phyloP scores from a whole-genome alignment of 2,113 vertebrate genomes.

The Nesoenas mayeri region DNA sequence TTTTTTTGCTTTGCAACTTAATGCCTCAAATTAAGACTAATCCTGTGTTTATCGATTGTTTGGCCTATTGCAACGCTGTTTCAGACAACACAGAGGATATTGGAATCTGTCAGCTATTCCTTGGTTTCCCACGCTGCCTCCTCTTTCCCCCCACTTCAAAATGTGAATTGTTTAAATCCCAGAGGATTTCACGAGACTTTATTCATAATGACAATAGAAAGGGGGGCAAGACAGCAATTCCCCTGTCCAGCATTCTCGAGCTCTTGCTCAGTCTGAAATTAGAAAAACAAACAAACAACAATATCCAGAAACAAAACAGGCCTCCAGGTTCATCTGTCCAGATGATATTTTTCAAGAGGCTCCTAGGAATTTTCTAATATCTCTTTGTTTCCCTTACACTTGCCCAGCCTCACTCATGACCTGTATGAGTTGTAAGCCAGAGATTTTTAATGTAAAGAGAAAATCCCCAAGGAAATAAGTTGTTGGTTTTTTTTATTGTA shows the following conservation, averaged over 20 bases:
- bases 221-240: neutral
- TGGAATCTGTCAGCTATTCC: neutral
- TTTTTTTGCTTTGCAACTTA: neutral
- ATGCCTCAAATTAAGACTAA: neutral
- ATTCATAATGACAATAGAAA: neutral
- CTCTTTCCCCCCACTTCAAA: neutral
- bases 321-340: neutral
- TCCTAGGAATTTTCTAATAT: neutral
- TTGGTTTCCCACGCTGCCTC: neutral
- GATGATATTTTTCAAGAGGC: neutral
- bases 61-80: neutral
- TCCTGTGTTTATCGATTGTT: neutral
- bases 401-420: neutral
- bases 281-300: neutral
- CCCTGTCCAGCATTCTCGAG: neutral
- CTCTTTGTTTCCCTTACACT: neutral
- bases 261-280: neutral
- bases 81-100: neutral
- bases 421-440: neutral
- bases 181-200: neutral
- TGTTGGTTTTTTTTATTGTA: neutral
- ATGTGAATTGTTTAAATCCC: neutral
- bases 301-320: neutral
- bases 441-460: slow-evolving; percentile 23
- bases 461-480: neutral